A percentile compares a stretch with the other conserved stretches of the same genome.
Evolutionary conservation across 1,140 invertebrate species (phyloP).

Genomic region (Danaus melanippus): DNA sequence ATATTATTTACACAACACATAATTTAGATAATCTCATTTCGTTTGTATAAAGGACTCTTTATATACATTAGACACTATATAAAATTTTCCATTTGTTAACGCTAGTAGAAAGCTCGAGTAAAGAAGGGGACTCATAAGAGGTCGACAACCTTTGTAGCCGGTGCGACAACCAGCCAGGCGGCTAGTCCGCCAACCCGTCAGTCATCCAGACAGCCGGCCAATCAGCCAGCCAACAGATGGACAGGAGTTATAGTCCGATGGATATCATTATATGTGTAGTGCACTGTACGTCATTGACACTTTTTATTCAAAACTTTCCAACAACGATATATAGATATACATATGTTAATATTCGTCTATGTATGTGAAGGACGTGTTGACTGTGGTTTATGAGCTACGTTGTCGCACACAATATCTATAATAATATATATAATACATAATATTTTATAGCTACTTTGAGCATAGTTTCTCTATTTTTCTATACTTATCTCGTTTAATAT

Average conservation of each 20-base stretch:
- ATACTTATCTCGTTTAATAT: slow-evolving; percentile 6
- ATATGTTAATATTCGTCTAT: too few species aligned
- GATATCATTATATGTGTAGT: too few species aligned
- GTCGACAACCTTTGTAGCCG: slow-evolving; percentile 53
- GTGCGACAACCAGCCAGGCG: slow-evolving; percentile 15
- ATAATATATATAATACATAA: slow-evolving; percentile 28
- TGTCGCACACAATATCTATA: slow-evolving; percentile 28
- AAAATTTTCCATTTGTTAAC: slow-evolving; percentile 26
- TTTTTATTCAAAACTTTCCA: neutral
- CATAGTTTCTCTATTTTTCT: slow-evolving; percentile 35
- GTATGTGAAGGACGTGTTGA: too few species aligned
- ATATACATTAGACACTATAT: slow-evolving; percentile 31
- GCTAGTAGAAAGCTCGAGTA: slow-evolving; percentile 67
- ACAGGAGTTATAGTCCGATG: too few species aligned
- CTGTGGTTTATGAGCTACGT: slow-evolving; percentile 5
- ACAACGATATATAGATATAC: neutral
- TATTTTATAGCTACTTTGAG: slow-evolving; percentile 45
- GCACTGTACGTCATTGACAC: too few species aligned
- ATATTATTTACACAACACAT: slow-evolving; percentile 14
- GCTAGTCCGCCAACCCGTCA: too few species aligned
- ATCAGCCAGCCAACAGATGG: too few species aligned
- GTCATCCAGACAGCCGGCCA: too few species aligned
- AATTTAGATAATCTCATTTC: slow-evolving; percentile 13
- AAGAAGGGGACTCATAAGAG: slow-evolving; percentile 60
- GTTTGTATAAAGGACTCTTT: slow-evolving; percentile 29